Conservation (phyloP, 2,113 vertebrate species). For the Progne subis region DNA sequence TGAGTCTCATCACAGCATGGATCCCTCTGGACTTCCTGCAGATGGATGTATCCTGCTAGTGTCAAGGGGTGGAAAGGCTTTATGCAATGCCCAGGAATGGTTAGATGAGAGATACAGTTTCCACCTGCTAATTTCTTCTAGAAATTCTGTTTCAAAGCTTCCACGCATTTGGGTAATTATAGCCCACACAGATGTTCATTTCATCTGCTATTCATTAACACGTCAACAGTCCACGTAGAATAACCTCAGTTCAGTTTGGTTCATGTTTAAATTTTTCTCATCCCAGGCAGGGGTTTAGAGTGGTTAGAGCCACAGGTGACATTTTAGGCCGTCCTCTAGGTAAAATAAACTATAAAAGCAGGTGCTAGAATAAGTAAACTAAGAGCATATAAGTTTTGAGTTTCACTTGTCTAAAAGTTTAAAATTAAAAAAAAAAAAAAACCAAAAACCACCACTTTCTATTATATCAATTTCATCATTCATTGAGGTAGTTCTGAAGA, state of each 20-base stretch:
- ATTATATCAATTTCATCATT: background rate
- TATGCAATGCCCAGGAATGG: background rate
- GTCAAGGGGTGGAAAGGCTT: background rate
- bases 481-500: background rate
- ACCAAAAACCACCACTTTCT: background rate
- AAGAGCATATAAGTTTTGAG: background rate
- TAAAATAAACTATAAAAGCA: background rate
- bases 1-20: background rate
- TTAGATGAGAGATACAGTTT: background rate
- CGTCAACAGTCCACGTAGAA: background rate
- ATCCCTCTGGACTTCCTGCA: background rate
- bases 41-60: background rate
- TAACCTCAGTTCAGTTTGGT: background rate
- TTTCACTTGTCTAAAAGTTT: background rate
- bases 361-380: background rate
- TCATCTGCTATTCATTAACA: background rate
- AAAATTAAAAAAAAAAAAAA: background rate
- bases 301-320: background rate
- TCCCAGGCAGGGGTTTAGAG: background rate
- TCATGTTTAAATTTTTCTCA: background rate
- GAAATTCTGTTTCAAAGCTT: background rate
- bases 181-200: background rate
- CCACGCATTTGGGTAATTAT: background rate
- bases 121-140: too few relatives aligned
- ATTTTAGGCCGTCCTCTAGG: background rate